Evolutionary conservation across 2,113 vertebrate genomes (phyloP), one percentile per base, ranked within the genome.

Genomic region (Camarhynchus parvulus): DNA sequence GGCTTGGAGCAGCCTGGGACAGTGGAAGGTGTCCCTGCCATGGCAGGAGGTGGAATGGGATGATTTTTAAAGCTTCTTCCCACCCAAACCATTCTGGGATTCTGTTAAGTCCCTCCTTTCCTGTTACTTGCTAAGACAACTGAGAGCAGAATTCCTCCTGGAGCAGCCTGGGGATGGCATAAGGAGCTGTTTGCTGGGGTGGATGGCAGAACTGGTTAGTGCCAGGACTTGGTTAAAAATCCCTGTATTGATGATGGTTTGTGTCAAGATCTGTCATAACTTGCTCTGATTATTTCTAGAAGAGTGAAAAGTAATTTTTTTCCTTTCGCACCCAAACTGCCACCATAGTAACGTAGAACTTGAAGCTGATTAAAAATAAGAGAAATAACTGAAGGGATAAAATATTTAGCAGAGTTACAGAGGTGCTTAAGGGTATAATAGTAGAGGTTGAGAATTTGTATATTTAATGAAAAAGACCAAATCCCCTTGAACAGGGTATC

Each of bases 1-100:
- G 55, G 23, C 8, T 31, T 3, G 49, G 63, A 63, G 41, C 4
- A 55, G 0, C 18, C 72, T 90, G 72, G 42, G 42, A 1, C 0
- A 5, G 42, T 49, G 72, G 63, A 0, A 56, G 10, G 21, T 42
- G 70, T 49, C 41, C 25, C 56, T 90, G 63, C 35, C 16, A 1
- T 55, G 62, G 41, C n/a, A 55, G n/a, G 35, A 20, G 20, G 1
- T 30, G 23, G 3, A 3, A 9, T 11, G 2, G 10, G 69, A 22
- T 75, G n/a, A 39, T 5, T 46, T 83, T 83, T 63, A 6, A 42
- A 22, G 41, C 46, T 31, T 18, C 8, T 83, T 69, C 18, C 47
- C 3, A 20, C 56, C 41, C 79, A 63, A 20, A 63, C 35, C 18
- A 42, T 23, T 37, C 41, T 31, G 28, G 22, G 58, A 27, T 64